Conservation (phyloP, 1,140 invertebrate genomes). For the Heliconius nattereri region DNA sequence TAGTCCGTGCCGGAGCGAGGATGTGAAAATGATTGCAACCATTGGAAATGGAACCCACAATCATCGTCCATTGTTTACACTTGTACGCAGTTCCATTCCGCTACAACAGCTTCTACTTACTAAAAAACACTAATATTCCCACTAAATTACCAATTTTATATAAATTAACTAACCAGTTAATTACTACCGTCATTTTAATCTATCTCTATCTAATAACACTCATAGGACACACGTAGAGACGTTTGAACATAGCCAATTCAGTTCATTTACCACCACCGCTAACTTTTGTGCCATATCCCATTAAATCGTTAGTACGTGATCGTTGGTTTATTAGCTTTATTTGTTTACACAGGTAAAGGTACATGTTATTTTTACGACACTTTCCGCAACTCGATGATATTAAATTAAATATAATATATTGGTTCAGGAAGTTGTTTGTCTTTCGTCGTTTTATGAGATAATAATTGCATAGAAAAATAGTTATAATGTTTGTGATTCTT, state of each 20-base stretch:
- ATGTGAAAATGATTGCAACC: too few relatives aligned
- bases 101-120: too few relatives aligned
- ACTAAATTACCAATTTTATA: neutral
- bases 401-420: conserved; percentile 7
- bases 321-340: conserved; percentile 45
- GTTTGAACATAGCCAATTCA: conserved; percentile 47
- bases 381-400: conserved; percentile 19
- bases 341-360: conserved; percentile 29
- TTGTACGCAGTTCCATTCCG: too few relatives aligned
- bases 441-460: too few relatives aligned
- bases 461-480: too few relatives aligned
- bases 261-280: conserved; percentile 41
- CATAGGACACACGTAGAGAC: conserved; percentile 38
- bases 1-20: too few relatives aligned
- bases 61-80: too few relatives aligned
- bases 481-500: too few relatives aligned
- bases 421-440: too few relatives aligned
- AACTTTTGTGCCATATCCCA: conserved; percentile 47
- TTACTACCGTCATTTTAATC: neutral
- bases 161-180: neutral
- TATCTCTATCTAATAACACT: conserved; percentile 14
- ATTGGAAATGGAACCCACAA: too few relatives aligned
- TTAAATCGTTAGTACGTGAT: conserved; percentile 51
- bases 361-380: conserved; percentile 30
- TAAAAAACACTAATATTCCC: too few relatives aligned